A percentile compares a stretch with the other conserved stretches of the same genome.
Evolutionary conservation across 1,140 invertebrate species (phyloP).

Genomic region (Trigoniulus corallinus): DNA sequence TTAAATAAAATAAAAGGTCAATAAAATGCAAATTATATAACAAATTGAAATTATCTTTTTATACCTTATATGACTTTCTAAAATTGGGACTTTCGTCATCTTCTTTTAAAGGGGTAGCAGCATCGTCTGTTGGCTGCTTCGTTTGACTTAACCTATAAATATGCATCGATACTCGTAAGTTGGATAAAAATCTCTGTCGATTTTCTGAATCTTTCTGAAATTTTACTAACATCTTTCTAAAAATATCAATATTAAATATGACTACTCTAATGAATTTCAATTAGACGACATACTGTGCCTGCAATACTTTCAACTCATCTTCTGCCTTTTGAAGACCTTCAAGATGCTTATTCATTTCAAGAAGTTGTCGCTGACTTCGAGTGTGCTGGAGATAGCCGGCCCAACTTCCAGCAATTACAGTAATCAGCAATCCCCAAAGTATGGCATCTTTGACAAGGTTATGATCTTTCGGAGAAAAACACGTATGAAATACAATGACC

Average conservation of each 20-base stretch:
- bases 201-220: not conserved
- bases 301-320: slow-evolving; percentile 62
- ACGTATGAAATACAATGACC: not conserved
- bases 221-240: not conserved
- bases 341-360: slow-evolving; percentile 82
- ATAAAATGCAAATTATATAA: not conserved
- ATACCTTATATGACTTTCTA: not conserved
- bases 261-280: slow-evolving; percentile 17
- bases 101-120: slow-evolving; percentile 6
- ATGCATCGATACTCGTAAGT: not conserved
- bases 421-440: slow-evolving; percentile 58
- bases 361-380: slow-evolving; percentile 62
- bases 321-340: slow-evolving; percentile 79
- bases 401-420: slow-evolving; percentile 74
- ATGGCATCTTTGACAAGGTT: slow-evolving; percentile 73
- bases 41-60: not conserved
- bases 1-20: no score
- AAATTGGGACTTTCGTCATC: not conserved
- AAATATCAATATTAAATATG: not conserved
- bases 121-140: slow-evolving; percentile 30
- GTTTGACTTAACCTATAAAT: not conserved
- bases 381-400: slow-evolving; percentile 77
- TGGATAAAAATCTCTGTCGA: not conserved
- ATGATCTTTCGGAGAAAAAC: slow-evolving; percentile 35
- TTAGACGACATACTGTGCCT: slow-evolving; percentile 37